Evolutionary conservation across 2,797 vertebrate species (phyloP).

Genomic region (Anolis apletophallus): DNA sequence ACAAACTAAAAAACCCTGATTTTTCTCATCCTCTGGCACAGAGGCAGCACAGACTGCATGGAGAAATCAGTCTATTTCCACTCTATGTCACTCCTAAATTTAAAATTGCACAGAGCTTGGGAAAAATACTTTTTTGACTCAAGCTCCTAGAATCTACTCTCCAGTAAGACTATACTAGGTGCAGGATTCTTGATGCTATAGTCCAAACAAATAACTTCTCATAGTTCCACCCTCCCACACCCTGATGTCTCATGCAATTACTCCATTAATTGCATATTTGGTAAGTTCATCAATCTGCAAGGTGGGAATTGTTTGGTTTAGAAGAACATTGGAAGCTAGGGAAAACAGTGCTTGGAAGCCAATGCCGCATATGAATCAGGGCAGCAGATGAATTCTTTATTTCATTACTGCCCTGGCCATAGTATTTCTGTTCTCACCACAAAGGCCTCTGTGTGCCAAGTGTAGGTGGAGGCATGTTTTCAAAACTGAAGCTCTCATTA

Average conservation of each 20-base stretch:
- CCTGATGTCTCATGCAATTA: not conserved
- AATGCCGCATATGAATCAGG: not conserved
- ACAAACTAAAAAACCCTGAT: no score
- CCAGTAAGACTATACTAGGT: no score
- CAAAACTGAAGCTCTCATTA: not conserved
- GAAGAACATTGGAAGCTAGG: not conserved
- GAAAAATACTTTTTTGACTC: no score
- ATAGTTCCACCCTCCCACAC: no score
- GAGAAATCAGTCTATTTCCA: not conserved
- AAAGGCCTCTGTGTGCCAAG: conserved; percentile 18
- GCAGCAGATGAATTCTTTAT: not conserved
- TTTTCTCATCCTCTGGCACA: no score
- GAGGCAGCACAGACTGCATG: not conserved
- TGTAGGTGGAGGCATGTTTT: not conserved
- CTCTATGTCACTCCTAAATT: not conserved
- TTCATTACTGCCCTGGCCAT: not conserved
- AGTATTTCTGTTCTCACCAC: not conserved
- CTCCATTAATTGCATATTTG: not conserved
- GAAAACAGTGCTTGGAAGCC: not conserved
- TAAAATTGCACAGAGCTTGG: no score
- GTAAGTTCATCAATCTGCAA: not conserved
- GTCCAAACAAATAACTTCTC: no score
- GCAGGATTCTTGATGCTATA: no score
- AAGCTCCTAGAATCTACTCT: no score
- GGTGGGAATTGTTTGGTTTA: not conserved